Base-by-base conservation (phyloP, 2,888 invertebrate species). In the Saturnia japonica region DNA sequence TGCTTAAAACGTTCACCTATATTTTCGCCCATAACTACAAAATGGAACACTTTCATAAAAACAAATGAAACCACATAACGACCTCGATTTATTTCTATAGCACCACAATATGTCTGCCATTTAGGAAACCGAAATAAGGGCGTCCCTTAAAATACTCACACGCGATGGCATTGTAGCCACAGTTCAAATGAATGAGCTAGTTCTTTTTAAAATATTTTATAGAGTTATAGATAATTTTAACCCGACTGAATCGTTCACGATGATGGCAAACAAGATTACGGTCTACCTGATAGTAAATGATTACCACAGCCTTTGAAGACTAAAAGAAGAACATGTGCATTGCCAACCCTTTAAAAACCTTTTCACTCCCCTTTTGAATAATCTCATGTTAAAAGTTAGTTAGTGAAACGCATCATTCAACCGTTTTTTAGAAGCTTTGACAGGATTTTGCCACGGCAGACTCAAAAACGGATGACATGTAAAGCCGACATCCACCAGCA, bases 101-200 rank as follows among this genome's bases (percentile, higher is more conserved):
- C 34, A 40, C 64, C 40, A 40, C 40, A 40, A 60, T 60, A 28
- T 28, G 57, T 60, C 57, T 14, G 19, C 40, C 64, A 19, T 64
- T 64, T 64, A 64, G 16, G 64, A 40, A 64, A 64, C 64, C n/a
- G n/a, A 64, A 64, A 64, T 64, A 40, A 34, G 19, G n/a, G n/a
- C 64, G 19, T 40, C 64, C 64, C n/a, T 64, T 40, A 40, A n/a
- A 40, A 40, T 40, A 9, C 64, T 16, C 64, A 9, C 64, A 64
- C 64, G 64, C 64, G 16, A 64, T 22, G 40, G n/a, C n/a, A 40
- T 19, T 40, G 16, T 62, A 64, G 40, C 57, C 28, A 28, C 19
- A 40, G 34, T 28, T 40, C 40, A 64, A n/a, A 40, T 11, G 40
- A 12, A 40, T 7, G 19, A 34, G 40, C 3, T 40, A 64, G 40